A percentile compares a stretch with the other conserved stretches of the same genome.
Conservation (phyloP, 2,113 vertebrate species). For the Hippocampus comes region DNA sequence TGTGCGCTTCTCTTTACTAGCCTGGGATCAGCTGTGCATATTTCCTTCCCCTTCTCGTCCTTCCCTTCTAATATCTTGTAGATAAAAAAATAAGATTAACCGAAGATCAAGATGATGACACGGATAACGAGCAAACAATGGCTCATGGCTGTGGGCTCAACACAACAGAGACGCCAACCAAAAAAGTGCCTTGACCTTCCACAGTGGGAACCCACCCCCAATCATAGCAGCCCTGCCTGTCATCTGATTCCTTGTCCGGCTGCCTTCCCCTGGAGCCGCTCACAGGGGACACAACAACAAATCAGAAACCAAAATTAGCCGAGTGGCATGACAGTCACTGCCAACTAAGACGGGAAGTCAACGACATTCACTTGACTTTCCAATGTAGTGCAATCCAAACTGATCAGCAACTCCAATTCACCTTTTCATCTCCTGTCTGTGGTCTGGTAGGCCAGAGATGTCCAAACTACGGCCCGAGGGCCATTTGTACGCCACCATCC, state of each 20-base stretch:
- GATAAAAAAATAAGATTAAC: not conserved
- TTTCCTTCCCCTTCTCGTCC: constrained; percentile 11
- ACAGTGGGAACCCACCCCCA: constrained; percentile 17
- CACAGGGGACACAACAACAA: constrained; percentile 43
- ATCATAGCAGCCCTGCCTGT: constrained; percentile 41
- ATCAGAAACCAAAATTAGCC: constrained; percentile 39
- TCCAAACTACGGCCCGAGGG: no score
- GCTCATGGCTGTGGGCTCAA: not conserved
- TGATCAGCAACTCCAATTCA: not conserved
- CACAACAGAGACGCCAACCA: not conserved
- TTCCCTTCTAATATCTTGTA: not conserved
- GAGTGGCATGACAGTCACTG: not conserved
- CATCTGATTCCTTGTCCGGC: constrained; percentile 48
- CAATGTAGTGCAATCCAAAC: not conserved
- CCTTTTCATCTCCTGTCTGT: not conserved
- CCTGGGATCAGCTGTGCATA: constrained; percentile 12
- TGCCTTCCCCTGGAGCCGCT: constrained; percentile 18
- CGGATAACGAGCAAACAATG: not conserved
- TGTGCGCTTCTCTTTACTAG: constrained; percentile 6
- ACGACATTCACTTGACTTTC: no score
- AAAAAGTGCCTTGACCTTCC: constrained; percentile 32
- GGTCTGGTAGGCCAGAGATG: no score
- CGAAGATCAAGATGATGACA: not conserved
- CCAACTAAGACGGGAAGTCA: not conserved
- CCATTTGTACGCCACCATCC: no score